Evolutionary conservation across 2,113 vertebrate genomes (phyloP), one percentile per base, ranked within the genome.

Genomic region (Zootoca vivipara): DNA sequence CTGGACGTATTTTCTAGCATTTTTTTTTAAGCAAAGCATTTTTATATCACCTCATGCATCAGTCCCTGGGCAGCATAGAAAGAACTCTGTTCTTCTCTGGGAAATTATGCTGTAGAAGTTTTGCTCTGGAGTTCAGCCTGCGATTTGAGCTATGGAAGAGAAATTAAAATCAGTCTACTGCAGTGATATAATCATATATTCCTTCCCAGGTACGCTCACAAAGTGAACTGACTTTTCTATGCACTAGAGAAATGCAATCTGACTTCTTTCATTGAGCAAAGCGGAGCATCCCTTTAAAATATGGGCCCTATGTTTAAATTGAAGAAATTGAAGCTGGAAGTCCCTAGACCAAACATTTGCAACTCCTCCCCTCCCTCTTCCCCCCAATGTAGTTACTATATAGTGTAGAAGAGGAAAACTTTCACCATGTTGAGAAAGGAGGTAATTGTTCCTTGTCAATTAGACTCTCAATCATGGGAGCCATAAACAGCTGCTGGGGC

Each of bases 401-500:
- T 78, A 64, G 58, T 75, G 86, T 22, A 86, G 12, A 4, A 89
- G 85, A 90, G 9, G 89, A 7, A 70, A 82, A 24, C 73, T 35
- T 87, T 90, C 64, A 86, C 9, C 20, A 24, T 72, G 40, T 82
- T 92, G 90, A 85, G 42, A 88, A 64, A 93, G 5, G 33, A 42
- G 70, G 73, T n/a, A 88, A 91, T 91, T 93, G 89, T 83, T 92
- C 83, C 78, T 87, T 91, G 85, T 87, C 92, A 89, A 88, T 95
- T 90, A 93, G 79, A 89, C 64, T 87, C 78, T 93, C 88, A 85
- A 0, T 90, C 88, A 89, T 64, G 84, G 58, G 80, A 93, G 83
- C 88, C 85, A 52, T 89, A 91, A 95, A 93, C 93, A 94, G 83
- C 91, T 93, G 89, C 82, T 91, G 77, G 64, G 86, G 10, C 24